phyloP scores from a whole-genome alignment of 2,113 vertebrate genomes.

The Myotis davidii region DNA sequence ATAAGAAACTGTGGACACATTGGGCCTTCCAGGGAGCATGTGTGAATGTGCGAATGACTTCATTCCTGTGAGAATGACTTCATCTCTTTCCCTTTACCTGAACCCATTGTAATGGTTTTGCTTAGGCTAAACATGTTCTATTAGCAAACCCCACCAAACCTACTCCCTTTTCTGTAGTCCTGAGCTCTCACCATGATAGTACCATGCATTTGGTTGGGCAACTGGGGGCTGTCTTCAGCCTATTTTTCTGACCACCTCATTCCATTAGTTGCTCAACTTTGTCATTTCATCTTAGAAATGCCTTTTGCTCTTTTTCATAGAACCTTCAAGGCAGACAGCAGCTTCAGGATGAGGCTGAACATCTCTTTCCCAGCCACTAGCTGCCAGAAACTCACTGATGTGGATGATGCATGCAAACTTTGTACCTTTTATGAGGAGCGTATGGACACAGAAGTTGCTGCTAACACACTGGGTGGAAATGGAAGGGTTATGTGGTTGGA shows the following conservation, averaged over 20 bases:
- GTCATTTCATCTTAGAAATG: not conserved
- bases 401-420: not conserved
- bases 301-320: not conserved
- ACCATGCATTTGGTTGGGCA: not conserved
- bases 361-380: not conserved
- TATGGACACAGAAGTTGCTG: not conserved
- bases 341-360: not conserved
- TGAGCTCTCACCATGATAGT: not conserved
- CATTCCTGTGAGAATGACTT: not conserved
- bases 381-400: not conserved
- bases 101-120: not conserved
- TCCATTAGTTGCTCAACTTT: not conserved
- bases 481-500: not conserved
- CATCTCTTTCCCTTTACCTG: not conserved
- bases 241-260: not conserved
- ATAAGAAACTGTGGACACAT: not conserved
- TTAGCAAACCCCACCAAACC: not conserved
- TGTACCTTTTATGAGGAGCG: not conserved
- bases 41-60: not conserved
- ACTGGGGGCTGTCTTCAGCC: not conserved
- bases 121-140: not conserved
- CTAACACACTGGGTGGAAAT: not conserved
- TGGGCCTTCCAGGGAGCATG: not conserved
- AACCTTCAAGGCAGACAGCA: not conserved
- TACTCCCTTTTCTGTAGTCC: not conserved